Base-by-base conservation (phyloP, 2,888 invertebrate species). In the Spisula solida region DNA sequence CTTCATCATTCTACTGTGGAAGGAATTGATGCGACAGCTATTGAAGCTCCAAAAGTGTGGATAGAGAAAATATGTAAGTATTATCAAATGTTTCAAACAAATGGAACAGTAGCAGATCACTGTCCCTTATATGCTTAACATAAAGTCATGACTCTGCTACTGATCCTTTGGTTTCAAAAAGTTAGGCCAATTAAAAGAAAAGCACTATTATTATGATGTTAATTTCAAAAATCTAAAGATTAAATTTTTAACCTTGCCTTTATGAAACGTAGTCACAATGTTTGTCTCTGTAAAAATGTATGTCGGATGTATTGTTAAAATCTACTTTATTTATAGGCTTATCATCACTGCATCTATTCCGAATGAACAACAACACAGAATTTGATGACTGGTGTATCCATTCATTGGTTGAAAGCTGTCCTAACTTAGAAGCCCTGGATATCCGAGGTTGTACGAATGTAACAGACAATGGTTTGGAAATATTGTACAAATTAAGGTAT, bases 1-100 rank as follows among this genome's bases (percentile, higher is more conserved):
- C 96, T 97, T 4, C 85, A 88, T 8, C 97, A 97, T 0, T 98
- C 97, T 94, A 97, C 97, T 91, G 95, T 99, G 8, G 98, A 98
- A 96, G 98, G 98, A 0, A 97, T 99, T 31, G 98, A 99, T 96
- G 98, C 98, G 85, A 97, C 98, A 6, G 97, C 97, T 82, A 98
- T 98, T 95, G 96, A 97, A 56, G 96, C 99, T 0, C 97, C 98
- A 95, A 99, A 98, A 96, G 98, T 99, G 96, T 99, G 99, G 0
- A 96, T 99, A 34, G 97, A 97, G 82, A 98, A 98, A 96, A 96
- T 99, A 20, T 96, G 97, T 97, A 95, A 89, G 95, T 66, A 48
- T 31, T 29, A 5, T 66, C 10, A n/a, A n/a, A n/a, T 66, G 20
- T 41, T 41, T 2, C 41, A 41, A 41, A 41, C 41, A 41, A 41